phyloP scores from a whole-genome alignment of 2,113 vertebrate species.

The Capreolus pygargus region DNA sequence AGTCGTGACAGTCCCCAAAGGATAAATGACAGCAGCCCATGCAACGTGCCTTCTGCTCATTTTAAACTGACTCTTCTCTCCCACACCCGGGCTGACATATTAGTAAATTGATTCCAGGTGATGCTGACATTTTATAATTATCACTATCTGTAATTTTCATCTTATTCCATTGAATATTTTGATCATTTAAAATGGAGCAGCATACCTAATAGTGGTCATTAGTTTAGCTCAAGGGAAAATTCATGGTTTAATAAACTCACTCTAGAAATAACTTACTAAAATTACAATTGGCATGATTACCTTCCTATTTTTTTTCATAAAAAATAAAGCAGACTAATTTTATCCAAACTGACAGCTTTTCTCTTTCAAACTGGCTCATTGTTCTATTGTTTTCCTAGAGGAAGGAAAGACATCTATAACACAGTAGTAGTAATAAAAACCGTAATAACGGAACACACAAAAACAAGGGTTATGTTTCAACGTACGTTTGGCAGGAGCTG shows the following conservation, averaged over 20 bases:
- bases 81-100: not conserved
- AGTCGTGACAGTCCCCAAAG: not conserved
- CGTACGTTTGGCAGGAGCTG: not conserved
- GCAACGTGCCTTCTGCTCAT: not conserved
- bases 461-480: not conserved
- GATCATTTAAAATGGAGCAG: constrained; percentile 57
- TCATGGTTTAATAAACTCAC: constrained; percentile 64
- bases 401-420: not conserved
- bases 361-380: not conserved
- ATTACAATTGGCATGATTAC: constrained; percentile 54
- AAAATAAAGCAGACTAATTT: constrained; percentile 26
- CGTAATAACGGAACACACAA: not conserved
- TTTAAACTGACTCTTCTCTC: not conserved
- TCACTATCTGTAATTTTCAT: constrained; percentile 65
- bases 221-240: constrained; percentile 63
- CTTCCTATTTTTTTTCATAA: constrained; percentile 32
- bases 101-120: constrained; percentile 67
- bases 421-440: constrained; percentile 30
- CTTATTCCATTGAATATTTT: constrained; percentile 59
- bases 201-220: constrained; percentile 62
- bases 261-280: constrained; percentile 63
- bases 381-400: constrained; percentile 1
- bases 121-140: constrained; percentile 62
- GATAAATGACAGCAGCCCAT: constrained; percentile 33
- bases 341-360: constrained; percentile 35